Base-by-base conservation (phyloP, 2,113 vertebrate genomes). In the Apeltes quadracus region DNA sequence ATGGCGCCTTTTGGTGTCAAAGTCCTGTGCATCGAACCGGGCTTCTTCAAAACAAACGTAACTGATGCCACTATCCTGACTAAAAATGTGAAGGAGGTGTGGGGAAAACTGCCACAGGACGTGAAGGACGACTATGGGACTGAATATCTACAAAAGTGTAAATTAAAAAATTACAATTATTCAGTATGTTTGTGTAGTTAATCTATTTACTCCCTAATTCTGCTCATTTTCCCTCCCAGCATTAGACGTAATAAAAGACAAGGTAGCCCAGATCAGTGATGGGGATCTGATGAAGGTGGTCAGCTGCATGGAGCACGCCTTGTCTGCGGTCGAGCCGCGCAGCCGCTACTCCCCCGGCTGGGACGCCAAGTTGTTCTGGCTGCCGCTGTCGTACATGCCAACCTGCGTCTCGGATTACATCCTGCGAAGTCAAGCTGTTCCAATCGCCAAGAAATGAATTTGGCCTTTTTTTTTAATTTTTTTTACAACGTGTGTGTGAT, bases 311-410 rank as follows among this genome's bases (percentile, higher is more conserved):
- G 95, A 97, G 79, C 96, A 97, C 4, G 95, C 95, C 0, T 78
- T 97, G 36, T 92, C 88, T 0, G 91, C 95, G 5, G 87, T 91
- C 54, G 85, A 90, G 51, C 95, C 95, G 0, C 91, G 93, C 12
- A 94, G 83, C 4, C 86, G 94, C 39, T 97, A 96, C 46, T 85
- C 93, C 1, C 79, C 93, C 0, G 95, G 95, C 63, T 96, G 95
- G 95, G 94, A 96, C 71, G 96, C 94, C 69, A 96, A 95, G 86
- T 29, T 96, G 12, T 87, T 95, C 72, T 95, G 90, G 91, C 85
- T 95, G 55, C 94, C 95, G 1, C 27, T 96, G 43, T 95, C 94
- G 1, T 97, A 95, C 63, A 87, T 94, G 86, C 95, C 94, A 1
- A 80, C 88, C 9, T 89, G 87, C 32, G 13, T 96, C 14, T 48